Evolutionary conservation across 2,113 vertebrate species (phyloP).

Genomic region (Merops nubicus): DNA sequence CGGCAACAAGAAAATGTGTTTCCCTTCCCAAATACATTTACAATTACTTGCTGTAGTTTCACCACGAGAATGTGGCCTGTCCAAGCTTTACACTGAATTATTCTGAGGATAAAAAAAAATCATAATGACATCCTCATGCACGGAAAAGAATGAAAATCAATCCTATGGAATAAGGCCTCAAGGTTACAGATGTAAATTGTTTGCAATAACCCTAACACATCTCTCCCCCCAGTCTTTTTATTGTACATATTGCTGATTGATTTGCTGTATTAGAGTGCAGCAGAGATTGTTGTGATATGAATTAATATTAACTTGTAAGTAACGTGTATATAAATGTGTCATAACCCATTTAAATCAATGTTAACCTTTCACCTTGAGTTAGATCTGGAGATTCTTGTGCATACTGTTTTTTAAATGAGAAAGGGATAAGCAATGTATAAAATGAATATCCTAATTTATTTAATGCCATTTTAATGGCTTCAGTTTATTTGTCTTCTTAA

Average conservation of each 20-base stretch:
- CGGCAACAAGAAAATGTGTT: not conserved
- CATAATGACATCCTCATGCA: not conserved
- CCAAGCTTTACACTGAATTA: not conserved
- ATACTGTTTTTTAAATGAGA: constrained; percentile 33
- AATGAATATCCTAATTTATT: constrained; percentile 61
- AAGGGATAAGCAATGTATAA: constrained; percentile 46
- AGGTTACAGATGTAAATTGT: constrained; percentile 43
- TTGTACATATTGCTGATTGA: constrained; percentile 3
- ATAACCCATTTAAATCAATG: constrained; percentile 15
- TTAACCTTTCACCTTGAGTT: constrained; percentile 8
- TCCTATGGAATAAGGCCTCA: constrained; percentile 20
- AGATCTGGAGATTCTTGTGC: not conserved
- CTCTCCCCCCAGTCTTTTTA: not conserved
- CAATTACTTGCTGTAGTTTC: not conserved
- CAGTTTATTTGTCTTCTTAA: constrained; percentile 38
- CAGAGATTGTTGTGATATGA: constrained; percentile 5
- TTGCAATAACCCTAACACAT: not conserved
- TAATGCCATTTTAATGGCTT: constrained; percentile 67
- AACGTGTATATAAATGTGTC: constrained; percentile 14
- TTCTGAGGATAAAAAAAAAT: not conserved
- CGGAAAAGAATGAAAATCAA: constrained; percentile 27
- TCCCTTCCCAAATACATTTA: not conserved
- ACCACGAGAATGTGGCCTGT: not conserved
- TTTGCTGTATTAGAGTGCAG: not conserved
- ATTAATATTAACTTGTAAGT: constrained; percentile 42